A percentile compares a stretch with the other conserved stretches of the same genome.
Evolutionary conservation across 1,140 invertebrate species (phyloP).

Genomic region (Pentalonia nigronervosa): DNA sequence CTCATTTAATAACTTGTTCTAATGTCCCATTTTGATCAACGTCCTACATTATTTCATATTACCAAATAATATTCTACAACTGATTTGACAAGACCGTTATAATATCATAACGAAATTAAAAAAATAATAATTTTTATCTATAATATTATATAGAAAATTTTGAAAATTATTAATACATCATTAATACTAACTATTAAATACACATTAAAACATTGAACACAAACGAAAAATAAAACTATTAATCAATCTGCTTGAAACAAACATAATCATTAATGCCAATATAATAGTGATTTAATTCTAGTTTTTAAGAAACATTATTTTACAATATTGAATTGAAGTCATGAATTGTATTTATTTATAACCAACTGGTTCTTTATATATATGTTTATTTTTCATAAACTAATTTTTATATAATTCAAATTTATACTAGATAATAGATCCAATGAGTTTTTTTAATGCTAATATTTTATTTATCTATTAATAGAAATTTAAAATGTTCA

Average conservation of each 20-base stretch:
- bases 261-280: too few species aligned
- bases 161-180: too few species aligned
- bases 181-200: background rate
- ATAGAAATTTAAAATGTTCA: background rate
- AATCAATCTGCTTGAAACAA: too few species aligned
- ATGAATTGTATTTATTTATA: too few species aligned
- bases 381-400: too few species aligned
- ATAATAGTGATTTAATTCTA: background rate
- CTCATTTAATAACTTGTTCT: slow-evolving; percentile 16
- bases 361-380: too few species aligned
- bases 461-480: background rate
- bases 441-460: too few species aligned
- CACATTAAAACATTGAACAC: background rate
- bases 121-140: background rate
- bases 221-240: background rate
- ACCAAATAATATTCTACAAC: slow-evolving; percentile 2
- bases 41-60: background rate
- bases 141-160: background rate
- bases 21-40: background rate
- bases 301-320: background rate
- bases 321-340: too few species aligned
- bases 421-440: too few species aligned
- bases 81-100: background rate
- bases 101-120: background rate
- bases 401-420: too few species aligned